These are phyloP conservation scores for Poecilia picta DNA, from an alignment of 2,797 vertebrate species.

Conservation along the genomic window DNA sequence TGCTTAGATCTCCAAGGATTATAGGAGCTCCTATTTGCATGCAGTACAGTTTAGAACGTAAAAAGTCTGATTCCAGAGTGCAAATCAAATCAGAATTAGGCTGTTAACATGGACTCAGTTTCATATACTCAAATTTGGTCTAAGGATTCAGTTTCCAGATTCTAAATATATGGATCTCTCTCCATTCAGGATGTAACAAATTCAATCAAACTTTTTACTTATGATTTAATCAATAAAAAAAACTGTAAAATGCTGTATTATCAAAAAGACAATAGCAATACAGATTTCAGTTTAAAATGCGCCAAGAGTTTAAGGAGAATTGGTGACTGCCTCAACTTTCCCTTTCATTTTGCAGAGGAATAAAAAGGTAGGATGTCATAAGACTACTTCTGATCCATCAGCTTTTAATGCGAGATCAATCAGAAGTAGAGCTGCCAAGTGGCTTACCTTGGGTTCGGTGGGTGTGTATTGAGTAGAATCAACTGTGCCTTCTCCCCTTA, in stretches of 20 bases:
- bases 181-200: neutral
- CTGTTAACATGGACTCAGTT: neutral
- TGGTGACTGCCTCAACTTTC: neutral
- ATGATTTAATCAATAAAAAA: neutral
- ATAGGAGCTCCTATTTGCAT: neutral
- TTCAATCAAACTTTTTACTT: neutral
- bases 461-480: neutral
- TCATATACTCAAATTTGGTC: neutral
- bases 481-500: neutral
- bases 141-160: neutral
- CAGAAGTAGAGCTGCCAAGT: neutral
- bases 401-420: neutral
- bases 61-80: neutral
- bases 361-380: neutral
- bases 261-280: neutral
- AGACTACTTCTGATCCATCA: neutral
- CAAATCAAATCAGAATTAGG: too few species aligned
- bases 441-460: neutral
- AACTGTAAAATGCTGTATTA: neutral
- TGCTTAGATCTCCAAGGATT: neutral
- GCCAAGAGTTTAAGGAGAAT: neutral
- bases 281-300: neutral
- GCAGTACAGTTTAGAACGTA: neutral
- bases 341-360: neutral
- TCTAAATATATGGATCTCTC: neutral